Percentiles rank a stretch among this genome's conserved stretches.
Evolutionary conservation across 2,888 invertebrate genomes (phyloP).

Genomic region (Noctua janthe): DNA sequence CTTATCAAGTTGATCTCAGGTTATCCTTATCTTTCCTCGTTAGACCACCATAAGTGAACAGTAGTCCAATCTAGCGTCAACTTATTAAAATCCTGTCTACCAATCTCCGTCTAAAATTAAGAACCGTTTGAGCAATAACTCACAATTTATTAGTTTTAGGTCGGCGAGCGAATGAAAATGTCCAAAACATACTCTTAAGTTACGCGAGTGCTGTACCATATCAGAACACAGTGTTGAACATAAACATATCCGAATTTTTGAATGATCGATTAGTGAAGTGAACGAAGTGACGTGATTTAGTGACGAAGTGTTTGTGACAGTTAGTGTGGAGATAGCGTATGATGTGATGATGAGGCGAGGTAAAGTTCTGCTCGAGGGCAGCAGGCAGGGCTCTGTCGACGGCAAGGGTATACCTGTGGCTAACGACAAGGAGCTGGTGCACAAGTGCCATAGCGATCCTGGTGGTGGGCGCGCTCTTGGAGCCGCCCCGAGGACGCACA

Average conservation of each 20-base stretch:
- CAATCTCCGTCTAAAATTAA: constrained; percentile 60
- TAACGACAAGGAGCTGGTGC: constrained; percentile 91
- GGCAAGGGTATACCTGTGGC: constrained; percentile 79
- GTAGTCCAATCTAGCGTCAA: constrained; percentile 9
- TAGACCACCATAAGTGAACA: constrained; percentile 3
- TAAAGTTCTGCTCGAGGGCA: constrained; percentile 86
- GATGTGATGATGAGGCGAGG: constrained; percentile 88
- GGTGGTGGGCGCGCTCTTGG: constrained; percentile 89
- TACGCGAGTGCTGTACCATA: constrained; percentile 76
- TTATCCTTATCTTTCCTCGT: constrained; percentile 15
- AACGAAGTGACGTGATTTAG: constrained; percentile 58
- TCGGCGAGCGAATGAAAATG: constrained; percentile 78
- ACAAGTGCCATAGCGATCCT: constrained; percentile 93
- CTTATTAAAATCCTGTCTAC: constrained; percentile 35
- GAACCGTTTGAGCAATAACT: constrained; percentile 68
- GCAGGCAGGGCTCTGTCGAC: constrained; percentile 88
- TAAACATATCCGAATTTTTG: constrained; percentile 75
- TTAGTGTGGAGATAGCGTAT: constrained; percentile 83
- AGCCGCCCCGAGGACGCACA: constrained; percentile 80
- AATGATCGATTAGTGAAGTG: constrained; percentile 65
- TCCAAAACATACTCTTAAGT: constrained; percentile 72
- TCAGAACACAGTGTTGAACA: constrained; percentile 75
- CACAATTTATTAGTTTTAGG: constrained; percentile 74
- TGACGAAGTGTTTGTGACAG: constrained; percentile 63
- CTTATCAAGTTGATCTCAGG: constrained; percentile 26